Conservation (phyloP, 2,113 vertebrate species). For the Ceyx margarethae region DNA sequence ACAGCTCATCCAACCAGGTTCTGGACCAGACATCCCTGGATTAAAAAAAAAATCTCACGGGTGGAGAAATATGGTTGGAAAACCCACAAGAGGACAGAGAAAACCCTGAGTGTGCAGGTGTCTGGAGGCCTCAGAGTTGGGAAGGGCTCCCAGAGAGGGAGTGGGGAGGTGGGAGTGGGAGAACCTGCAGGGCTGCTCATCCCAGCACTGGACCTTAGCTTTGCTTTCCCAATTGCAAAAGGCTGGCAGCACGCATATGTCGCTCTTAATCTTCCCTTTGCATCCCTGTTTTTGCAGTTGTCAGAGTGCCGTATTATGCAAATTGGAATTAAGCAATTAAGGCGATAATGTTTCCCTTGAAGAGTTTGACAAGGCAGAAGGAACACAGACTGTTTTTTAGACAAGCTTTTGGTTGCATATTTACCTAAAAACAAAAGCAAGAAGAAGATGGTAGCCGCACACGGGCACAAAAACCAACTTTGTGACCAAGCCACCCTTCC, state of each 20-base stretch:
- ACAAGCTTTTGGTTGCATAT: conserved; percentile 65
- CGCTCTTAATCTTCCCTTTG: conserved; percentile 78
- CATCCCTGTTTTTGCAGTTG: conserved; percentile 77
- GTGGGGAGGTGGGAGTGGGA: neutral
- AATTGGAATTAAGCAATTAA: conserved; percentile 82
- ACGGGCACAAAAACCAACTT: neutral
- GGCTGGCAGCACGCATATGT: conserved; percentile 60
- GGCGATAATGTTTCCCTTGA: conserved; percentile 80
- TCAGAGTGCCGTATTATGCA: conserved; percentile 77
- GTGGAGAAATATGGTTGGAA: neutral
- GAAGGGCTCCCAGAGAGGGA: conserved; percentile 11
- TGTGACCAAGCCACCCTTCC: neutral
- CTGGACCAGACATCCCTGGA: neutral
- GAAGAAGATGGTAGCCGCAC: neutral
- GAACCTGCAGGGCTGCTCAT: conserved; percentile 35
- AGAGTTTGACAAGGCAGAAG: conserved; percentile 79
- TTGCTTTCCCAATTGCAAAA: conserved; percentile 43
- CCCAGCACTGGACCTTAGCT: conserved; percentile 53
- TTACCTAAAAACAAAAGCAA: conserved; percentile 68
- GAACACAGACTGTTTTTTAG: conserved; percentile 72
- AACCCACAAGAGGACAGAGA: neutral
- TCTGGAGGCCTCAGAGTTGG: neutral
- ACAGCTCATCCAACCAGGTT: neutral
- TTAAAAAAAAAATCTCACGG: neutral
- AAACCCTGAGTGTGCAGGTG: neutral